Conservation (phyloP, 2,113 vertebrate species). For the Larimichthys crocea region DNA sequence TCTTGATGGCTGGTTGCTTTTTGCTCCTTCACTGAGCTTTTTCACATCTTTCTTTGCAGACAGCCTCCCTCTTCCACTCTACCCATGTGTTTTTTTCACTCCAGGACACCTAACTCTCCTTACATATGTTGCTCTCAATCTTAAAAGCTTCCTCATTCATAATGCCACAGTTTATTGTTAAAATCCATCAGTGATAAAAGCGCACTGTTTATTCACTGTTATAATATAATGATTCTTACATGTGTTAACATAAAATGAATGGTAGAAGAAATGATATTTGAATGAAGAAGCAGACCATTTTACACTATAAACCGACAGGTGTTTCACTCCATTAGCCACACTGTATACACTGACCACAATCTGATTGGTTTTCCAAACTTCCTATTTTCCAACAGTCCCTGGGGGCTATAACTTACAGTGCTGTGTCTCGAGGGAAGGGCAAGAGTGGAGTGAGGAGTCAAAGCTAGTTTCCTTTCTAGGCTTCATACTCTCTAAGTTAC, state of each 20-base stretch:
- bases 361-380: constrained; percentile 56
- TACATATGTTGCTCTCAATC: background rate
- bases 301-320: constrained; percentile 27
- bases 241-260: background rate
- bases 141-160: background rate
- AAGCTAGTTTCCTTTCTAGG: constrained; percentile 45
- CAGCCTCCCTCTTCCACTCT: background rate
- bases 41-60: background rate
- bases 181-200: background rate
- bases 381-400: constrained; percentile 33
- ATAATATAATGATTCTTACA: background rate
- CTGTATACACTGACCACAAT: constrained; percentile 26
- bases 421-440: constrained; percentile 4
- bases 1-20: background rate
- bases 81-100: background rate
- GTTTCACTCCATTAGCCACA: constrained; percentile 45
- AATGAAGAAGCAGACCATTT: constrained; percentile 3
- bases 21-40: background rate
- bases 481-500: constrained; percentile 37
- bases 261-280: background rate
- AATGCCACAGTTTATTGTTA: background rate
- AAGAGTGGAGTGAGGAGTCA: constrained; percentile 19
- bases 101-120: background rate
- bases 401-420: constrained; percentile 44
- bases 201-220: background rate